These are phyloP conservation scores for Pseudococcus jackbeardsleyi DNA, from an alignment of 2,888 invertebrate species.

Conservation along the genomic window DNA sequence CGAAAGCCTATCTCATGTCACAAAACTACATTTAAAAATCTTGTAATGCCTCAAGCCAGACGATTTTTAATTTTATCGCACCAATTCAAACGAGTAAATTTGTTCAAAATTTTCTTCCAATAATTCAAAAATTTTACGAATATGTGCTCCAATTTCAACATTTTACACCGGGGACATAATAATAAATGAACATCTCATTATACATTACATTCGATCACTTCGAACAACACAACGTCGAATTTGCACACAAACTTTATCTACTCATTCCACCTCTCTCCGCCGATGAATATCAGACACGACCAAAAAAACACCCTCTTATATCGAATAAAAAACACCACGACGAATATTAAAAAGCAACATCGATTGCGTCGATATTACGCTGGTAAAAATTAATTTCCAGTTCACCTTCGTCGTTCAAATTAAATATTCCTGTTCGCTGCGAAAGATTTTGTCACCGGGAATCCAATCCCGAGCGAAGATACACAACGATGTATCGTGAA, in stretches of 20 bases:
- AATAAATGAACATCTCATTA: too few relatives aligned
- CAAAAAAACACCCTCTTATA: background rate
- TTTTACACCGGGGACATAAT: too few relatives aligned
- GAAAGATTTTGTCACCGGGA: background rate
- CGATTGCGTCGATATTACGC: background rate
- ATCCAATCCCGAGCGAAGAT: background rate
- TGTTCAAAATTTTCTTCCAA: too few relatives aligned
- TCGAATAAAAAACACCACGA: background rate
- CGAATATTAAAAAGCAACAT: constrained; percentile 17
- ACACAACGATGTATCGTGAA: constrained; percentile 23
- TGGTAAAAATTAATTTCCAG: constrained; percentile 10
- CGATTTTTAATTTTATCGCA: too few relatives aligned
- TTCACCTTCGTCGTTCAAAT: constrained; percentile 12
- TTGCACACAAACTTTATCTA: background rate
- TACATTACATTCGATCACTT: too few relatives aligned
- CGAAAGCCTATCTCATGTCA: too few relatives aligned
- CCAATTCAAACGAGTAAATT: too few relatives aligned
- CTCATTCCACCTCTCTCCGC: background rate
- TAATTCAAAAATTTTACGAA: too few relatives aligned
- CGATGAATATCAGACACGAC: background rate
- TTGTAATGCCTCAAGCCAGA: too few relatives aligned
- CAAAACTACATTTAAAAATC: too few relatives aligned
- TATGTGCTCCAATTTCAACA: too few relatives aligned
- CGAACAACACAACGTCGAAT: background rate
- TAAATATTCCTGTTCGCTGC: background rate